phyloP scores from a whole-genome alignment of 2,888 invertebrate species.

The Omphaloscelis lunosa region DNA sequence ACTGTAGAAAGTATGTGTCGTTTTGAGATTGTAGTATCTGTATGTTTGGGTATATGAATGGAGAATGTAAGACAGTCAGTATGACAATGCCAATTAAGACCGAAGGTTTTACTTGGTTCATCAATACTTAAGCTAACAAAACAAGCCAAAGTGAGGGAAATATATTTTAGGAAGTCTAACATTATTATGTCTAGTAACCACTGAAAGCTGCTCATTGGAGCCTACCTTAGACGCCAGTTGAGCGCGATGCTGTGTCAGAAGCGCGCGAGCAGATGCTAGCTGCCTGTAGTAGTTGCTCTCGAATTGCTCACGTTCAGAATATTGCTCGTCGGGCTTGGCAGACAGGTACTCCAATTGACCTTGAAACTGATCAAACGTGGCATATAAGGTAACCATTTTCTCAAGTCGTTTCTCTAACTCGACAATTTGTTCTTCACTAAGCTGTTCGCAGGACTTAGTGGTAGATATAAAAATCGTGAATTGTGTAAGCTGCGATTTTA shows the following conservation, averaged over 20 bases:
- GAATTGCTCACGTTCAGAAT: no score
- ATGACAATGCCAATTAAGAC: background rate
- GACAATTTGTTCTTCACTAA: no score
- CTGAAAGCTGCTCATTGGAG: background rate
- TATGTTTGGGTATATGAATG: background rate
- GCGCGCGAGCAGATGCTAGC: conserved; percentile 1
- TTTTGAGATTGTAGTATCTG: background rate
- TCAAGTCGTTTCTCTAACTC: no score
- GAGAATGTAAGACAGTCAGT: background rate
- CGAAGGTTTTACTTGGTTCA: background rate
- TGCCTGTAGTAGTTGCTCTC: background rate
- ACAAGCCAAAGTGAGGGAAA: no score
- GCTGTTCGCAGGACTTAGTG: no score
- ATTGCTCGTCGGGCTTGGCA: conserved; percentile 5
- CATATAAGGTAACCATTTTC: background rate
- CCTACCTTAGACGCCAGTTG: background rate
- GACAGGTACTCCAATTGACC: background rate
- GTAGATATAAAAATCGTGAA: no score
- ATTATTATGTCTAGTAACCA: background rate
- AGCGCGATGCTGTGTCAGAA: background rate
- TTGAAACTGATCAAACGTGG: background rate
- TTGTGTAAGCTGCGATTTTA: no score
- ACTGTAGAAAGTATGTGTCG: background rate
- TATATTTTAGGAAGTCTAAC: no score
- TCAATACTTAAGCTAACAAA: background rate